Evolutionary conservation across 2,797 vertebrate species (phyloP).

Genomic region (Numenius phaeopus): DNA sequence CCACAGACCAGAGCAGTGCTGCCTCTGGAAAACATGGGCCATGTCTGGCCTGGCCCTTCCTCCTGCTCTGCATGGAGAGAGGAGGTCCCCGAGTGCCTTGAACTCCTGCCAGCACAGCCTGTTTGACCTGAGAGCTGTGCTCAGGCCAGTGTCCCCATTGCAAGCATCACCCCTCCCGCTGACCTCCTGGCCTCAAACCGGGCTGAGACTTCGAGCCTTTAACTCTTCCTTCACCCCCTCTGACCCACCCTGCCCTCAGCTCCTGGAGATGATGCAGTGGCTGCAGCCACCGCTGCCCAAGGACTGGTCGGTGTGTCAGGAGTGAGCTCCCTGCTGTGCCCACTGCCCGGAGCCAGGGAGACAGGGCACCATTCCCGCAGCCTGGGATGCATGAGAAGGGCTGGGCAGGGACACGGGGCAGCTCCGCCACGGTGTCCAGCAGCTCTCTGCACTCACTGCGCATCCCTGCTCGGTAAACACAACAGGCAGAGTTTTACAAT

Average conservation of each 20-base stretch:
- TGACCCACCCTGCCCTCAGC: neutral
- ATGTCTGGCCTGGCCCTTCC: neutral
- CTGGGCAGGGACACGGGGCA: neutral
- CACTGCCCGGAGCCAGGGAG: accelerated
- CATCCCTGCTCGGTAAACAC: constrained; percentile 75
- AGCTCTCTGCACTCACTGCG: constrained; percentile 17
- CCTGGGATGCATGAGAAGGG: neutral
- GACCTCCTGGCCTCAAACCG: neutral
- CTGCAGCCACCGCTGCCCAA: neutral
- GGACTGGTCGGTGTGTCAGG: accelerated
- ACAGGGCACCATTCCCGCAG: neutral
- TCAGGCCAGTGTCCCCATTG: neutral
- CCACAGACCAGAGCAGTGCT: neutral
- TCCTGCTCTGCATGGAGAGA: neutral
- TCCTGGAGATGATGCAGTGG: neutral
- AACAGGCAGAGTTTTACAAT: constrained; percentile 78
- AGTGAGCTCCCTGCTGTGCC: neutral
- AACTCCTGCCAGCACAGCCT: neutral
- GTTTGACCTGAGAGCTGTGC: neutral
- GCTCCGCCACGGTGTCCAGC: neutral
- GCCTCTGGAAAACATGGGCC: neutral
- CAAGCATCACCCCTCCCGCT: neutral
- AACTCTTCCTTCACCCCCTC: neutral
- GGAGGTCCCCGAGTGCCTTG: neutral
- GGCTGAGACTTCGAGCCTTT: neutral